Base-by-base conservation (phyloP, 1,140 invertebrate species). In the Ceratoteleas bidentatus region DNA sequence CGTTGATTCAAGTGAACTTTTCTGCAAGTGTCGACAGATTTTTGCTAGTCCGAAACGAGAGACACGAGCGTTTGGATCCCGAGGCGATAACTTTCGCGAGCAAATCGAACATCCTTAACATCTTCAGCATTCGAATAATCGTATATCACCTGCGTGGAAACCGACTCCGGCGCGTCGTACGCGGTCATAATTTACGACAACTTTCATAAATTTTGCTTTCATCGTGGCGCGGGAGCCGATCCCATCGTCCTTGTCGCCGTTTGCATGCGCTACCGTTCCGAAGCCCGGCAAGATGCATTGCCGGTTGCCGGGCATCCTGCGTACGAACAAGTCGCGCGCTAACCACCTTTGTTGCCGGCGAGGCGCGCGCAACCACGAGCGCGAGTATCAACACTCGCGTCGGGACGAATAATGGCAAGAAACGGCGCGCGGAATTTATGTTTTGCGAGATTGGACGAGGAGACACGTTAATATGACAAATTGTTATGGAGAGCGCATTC, bases 331-430 rank as follows among this genome's bases (percentile, higher is more conserved):
- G 56, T 73, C 70, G 57, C 50, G 57, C 74, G 69, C 64, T 76
- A 72, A 73, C 52, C 53, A 82, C 64, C 69, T 84, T 84, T 84
- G 82, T 84, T 84, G 77, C 64, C 78, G 69, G 62, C 73, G 66
- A 61, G 50, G 11, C 40, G 43, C 43, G 61, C 50, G 13, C 45
- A 61, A 75, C 43, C 64, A 64, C 54, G 24, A 24, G 68, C 64
- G 68, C 10, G 58, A 65, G 68, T 68, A 73, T 82, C 80, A 76
- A 64, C 73, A 77, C 61, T 74, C 64, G 58, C 60, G 64, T 49
- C 43, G 33, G 14, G 33, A 70, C 40, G 53, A 57, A 73, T 65
- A 60, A 57, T 65, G 47, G 61, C 61, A 78, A 78, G 75, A 78
- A 78, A 57, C 69, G 36, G 43, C 24, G 38, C 58, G n/a, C 16